phyloP scores from a whole-genome alignment of 2,113 vertebrate genomes.

The Rattus rattus region DNA sequence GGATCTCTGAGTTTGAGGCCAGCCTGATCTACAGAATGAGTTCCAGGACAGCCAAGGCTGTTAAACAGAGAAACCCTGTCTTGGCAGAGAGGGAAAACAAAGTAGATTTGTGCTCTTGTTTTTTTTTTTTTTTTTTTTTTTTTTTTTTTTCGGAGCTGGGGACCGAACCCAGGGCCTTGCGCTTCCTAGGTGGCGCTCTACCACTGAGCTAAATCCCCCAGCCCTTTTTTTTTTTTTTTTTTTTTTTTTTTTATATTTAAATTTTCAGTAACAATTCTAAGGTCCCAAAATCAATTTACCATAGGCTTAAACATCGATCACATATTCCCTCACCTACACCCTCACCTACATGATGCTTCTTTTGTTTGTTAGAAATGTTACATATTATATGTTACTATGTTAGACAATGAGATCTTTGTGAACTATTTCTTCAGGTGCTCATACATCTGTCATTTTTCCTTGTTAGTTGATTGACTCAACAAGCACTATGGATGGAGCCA shows the following conservation, averaged over 20 bases:
- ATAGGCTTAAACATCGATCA: not conserved
- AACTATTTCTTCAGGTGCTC: not conserved
- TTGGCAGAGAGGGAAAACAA: not conserved
- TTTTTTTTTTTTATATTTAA: not conserved
- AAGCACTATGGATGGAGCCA: constrained; percentile 91
- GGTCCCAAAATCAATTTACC: not conserved
- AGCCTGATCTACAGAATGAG: not conserved
- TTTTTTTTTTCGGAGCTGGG: not conserved
- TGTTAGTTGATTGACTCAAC: constrained; percentile 90
- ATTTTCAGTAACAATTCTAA: not conserved
- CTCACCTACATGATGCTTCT: not conserved
- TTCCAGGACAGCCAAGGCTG: not conserved
- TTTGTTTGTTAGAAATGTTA: not conserved
- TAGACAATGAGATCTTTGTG: not conserved
- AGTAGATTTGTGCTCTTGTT: not conserved
- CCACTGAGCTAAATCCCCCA: too few species aligned
- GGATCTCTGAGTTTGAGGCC: not conserved
- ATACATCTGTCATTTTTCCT: not conserved
- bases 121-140: not conserved
- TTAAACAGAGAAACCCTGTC: not conserved
- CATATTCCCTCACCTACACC: too few species aligned
- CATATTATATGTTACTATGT: too few species aligned
- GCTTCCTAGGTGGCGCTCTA: too few species aligned
- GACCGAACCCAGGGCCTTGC: too few species aligned
- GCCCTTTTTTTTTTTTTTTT: not conserved